These are phyloP conservation scores for Brachymystax lenok DNA, from an alignment of 2,797 vertebrate genomes.

Conservation along the genomic window DNA sequence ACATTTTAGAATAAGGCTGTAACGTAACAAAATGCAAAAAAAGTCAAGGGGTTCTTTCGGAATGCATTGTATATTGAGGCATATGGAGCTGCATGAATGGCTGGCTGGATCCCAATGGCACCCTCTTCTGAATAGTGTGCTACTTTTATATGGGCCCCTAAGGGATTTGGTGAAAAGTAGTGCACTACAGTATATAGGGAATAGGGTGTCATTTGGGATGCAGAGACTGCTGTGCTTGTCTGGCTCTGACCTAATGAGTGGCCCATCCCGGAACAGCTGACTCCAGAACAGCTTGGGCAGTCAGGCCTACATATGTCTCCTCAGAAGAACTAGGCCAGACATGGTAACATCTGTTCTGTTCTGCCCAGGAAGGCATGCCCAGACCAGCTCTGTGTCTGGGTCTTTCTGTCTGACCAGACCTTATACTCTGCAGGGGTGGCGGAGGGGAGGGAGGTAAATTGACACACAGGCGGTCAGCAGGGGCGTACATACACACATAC, in stretches of 20 bases:
- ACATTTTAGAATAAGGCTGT: too few relatives aligned
- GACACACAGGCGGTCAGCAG: neutral
- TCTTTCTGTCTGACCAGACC: slow-evolving; percentile 56
- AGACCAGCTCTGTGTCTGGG: slow-evolving; percentile 48
- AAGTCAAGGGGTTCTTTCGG: too few relatives aligned
- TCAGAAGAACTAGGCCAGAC: slow-evolving; percentile 61
- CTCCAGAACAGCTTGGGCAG: slow-evolving; percentile 67
- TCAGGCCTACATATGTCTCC: slow-evolving; percentile 59
- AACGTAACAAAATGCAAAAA: too few relatives aligned
- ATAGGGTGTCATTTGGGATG: neutral
- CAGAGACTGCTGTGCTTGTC: slow-evolving; percentile 18
- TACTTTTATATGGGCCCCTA: too few relatives aligned
- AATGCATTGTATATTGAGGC: too few relatives aligned
- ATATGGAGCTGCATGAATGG: too few relatives aligned
- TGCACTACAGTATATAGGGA: neutral
- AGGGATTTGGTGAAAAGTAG: too few relatives aligned
- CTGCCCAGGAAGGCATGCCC: slow-evolving; percentile 34
- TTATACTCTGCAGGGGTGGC: slow-evolving; percentile 62
- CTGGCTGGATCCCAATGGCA: too few relatives aligned
- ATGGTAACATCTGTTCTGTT: slow-evolving; percentile 73
- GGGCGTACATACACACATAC: slow-evolving; percentile 8
- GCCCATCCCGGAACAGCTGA: slow-evolving; percentile 47
- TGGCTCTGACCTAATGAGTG: slow-evolving; percentile 54
- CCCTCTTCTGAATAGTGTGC: too few relatives aligned
- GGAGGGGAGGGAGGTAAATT: slow-evolving; percentile 47